phyloP scores from a whole-genome alignment of 1,140 invertebrate species.

The Augochlora pura region DNA sequence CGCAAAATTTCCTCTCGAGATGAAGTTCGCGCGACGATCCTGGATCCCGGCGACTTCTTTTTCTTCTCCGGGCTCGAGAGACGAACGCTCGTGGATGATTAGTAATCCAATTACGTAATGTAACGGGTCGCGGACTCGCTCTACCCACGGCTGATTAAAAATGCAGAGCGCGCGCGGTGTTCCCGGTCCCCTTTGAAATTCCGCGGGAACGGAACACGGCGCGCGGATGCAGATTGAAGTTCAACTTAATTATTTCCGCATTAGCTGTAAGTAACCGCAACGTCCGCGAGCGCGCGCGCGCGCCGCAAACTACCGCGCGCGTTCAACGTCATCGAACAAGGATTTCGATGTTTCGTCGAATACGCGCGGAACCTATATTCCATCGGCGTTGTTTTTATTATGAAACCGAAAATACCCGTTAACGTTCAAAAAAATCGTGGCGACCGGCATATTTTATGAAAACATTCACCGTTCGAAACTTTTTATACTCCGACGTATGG shows the following conservation, averaged over 20 bases:
- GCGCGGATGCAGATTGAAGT: conserved; percentile 38
- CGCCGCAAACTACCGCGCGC: conserved; percentile 12
- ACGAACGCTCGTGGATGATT: conserved; percentile 18
- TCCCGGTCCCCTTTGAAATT: conserved; percentile 25
- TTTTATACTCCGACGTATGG: too few species aligned
- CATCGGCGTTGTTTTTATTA: too few species aligned
- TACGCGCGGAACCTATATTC: too few species aligned
- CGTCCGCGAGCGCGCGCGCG: too few species aligned
- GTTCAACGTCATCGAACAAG: not conserved
- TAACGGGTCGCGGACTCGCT: conserved; percentile 11
- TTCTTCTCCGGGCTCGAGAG: not conserved
- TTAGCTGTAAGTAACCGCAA: conserved; percentile 52
- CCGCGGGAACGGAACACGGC: not conserved
- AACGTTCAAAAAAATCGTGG: too few species aligned
- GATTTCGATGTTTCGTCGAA: conserved; percentile 20
- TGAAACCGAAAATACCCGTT: too few species aligned
- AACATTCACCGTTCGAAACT: too few species aligned
- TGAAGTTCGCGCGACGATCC: conserved; percentile 6
- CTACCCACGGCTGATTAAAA: conserved; percentile 31
- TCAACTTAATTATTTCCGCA: conserved; percentile 53
- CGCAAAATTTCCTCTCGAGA: not conserved
- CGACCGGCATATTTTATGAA: too few species aligned
- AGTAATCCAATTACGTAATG: conserved; percentile 39
- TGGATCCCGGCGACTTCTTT: not conserved
- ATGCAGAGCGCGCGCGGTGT: not conserved